phyloP scores from a whole-genome alignment of 2,888 invertebrate genomes.

The Lochmaea capreae region DNA sequence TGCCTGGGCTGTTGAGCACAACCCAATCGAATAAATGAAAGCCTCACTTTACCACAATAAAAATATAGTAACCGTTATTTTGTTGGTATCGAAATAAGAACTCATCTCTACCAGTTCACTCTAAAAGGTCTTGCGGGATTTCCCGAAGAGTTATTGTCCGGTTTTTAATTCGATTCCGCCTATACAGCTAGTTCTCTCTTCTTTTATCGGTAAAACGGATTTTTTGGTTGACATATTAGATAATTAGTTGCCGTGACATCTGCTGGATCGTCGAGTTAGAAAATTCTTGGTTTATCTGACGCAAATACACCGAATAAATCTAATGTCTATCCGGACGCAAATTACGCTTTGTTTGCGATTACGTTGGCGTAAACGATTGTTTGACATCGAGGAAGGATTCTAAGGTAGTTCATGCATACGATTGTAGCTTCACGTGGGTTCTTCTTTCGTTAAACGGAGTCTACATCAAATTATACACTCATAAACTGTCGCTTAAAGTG shows the following conservation, averaged over 20 bases:
- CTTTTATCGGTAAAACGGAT: slow-evolving; percentile 8
- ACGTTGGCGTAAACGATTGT: too few relatives aligned
- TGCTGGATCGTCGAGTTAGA: slow-evolving; percentile 13
- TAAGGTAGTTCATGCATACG: background rate
- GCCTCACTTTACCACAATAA: background rate
- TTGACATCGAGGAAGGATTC: background rate
- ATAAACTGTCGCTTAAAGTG: too few relatives aligned
- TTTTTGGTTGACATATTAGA: slow-evolving; percentile 25
- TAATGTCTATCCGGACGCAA: slow-evolving; percentile 4
- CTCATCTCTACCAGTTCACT: background rate
- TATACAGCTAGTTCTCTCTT: slow-evolving; percentile 36
- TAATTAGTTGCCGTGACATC: slow-evolving; percentile 21
- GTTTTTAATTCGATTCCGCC: slow-evolving; percentile 40
- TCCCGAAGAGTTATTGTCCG: slow-evolving; percentile 33
- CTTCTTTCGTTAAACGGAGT: too few relatives aligned
- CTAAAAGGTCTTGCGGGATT: slow-evolving; percentile 31
- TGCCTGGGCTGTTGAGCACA: too few relatives aligned
- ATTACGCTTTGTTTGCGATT: slow-evolving; percentile 6
- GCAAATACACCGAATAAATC: slow-evolving; percentile 18
- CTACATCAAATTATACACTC: too few relatives aligned
- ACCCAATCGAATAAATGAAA: too few relatives aligned
- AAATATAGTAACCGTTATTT: background rate
- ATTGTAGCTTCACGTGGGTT: too few relatives aligned
- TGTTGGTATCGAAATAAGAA: background rate
- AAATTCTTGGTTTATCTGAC: slow-evolving; percentile 12